These are phyloP conservation scores for Phyllotis vaccarum DNA, from an alignment of 2,797 vertebrate species.

Conservation along the genomic window DNA sequence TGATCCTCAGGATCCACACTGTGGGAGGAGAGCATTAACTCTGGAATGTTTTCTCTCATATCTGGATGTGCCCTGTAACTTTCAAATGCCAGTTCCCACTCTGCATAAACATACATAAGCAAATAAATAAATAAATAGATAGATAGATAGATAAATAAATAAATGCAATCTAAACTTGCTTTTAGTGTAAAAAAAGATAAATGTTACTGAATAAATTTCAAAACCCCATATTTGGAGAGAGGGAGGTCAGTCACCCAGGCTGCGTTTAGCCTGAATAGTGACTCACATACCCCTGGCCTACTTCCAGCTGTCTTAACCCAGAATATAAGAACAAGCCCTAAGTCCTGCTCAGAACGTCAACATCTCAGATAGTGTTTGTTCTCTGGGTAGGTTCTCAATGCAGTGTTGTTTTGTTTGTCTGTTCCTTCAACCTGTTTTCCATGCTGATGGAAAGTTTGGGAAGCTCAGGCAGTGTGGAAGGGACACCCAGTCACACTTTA, in stretches of 20 bases:
- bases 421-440: conserved; percentile 23
- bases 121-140: not conserved
- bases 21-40: not conserved
- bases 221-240: conserved; percentile 57
- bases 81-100: not conserved
- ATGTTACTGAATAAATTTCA: conserved; percentile 28
- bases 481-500: not conserved
- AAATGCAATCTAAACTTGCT: not conserved
- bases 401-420: conserved; percentile 22
- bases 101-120: not conserved
- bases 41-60: not conserved
- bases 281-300: not conserved
- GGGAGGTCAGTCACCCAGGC: conserved; percentile 38
- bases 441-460: not conserved
- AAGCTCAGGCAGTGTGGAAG: conserved; percentile 45
- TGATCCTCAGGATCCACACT: not conserved
- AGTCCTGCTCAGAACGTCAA: conserved; percentile 51
- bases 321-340: conserved; percentile 41
- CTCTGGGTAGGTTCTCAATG: conserved; percentile 69
- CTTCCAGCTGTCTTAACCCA: conserved; percentile 19
- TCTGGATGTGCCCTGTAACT: not conserved
- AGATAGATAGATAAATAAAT: not conserved
- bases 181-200: conserved; percentile 5
- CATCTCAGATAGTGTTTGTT: conserved; percentile 49
- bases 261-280: conserved; percentile 8